Evolutionary conservation across 2,797 vertebrate genomes (phyloP).

Genomic region (Euphonia xanthogaster): DNA sequence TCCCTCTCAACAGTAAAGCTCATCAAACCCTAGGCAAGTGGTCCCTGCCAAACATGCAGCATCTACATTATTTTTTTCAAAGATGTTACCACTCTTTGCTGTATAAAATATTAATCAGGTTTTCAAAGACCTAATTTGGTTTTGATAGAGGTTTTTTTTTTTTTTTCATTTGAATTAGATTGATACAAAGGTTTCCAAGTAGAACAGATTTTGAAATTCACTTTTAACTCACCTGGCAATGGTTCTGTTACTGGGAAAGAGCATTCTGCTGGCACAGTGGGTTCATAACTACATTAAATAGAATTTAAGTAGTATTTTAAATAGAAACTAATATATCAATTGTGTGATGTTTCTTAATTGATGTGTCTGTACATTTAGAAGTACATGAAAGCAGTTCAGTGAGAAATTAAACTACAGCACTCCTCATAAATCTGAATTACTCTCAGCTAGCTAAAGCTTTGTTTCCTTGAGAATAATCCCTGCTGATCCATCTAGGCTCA

Average conservation of each 20-base stretch:
- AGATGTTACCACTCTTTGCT: background rate
- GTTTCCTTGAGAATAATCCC: background rate
- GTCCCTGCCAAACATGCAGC: background rate
- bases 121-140: background rate
- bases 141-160: background rate
- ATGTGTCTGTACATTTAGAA: background rate
- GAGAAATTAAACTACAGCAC: background rate
- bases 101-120: background rate
- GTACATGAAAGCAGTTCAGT: background rate
- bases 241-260: background rate
- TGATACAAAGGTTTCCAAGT: background rate
- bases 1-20: background rate
- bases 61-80: background rate
- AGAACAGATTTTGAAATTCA: background rate
- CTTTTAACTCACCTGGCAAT: background rate
- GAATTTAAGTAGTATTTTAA: background rate
- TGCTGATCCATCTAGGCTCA: background rate
- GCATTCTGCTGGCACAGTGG: background rate
- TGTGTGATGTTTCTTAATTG: background rate
- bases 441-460: background rate
- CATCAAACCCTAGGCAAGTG: background rate
- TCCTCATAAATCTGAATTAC: background rate
- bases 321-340: background rate
- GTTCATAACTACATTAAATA: background rate
- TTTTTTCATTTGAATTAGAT: background rate